phyloP scores from a whole-genome alignment of 2,888 invertebrate genomes.

The Diarsia rubi region DNA sequence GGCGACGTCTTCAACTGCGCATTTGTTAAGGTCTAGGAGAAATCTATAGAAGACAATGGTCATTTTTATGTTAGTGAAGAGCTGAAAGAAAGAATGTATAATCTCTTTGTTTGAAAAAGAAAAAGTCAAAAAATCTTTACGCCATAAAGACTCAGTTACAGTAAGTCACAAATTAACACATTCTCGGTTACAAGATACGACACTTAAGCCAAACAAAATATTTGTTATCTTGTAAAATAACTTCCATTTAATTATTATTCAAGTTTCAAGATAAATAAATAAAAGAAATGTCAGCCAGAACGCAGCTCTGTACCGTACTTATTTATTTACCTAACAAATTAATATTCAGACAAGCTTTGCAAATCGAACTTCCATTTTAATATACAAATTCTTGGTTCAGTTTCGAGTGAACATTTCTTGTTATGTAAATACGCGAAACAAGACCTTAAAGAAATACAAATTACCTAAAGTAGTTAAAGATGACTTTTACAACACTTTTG shows the following conservation, averaged over 20 bases:
- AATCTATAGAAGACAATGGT: conserved; percentile 40
- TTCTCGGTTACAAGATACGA: neutral
- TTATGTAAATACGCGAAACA: conserved; percentile 73
- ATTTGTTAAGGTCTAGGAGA: conserved; percentile 38
- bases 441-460: conserved; percentile 21
- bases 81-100: neutral
- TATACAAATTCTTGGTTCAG: conserved; percentile 68
- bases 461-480: conserved; percentile 11
- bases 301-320: conserved; percentile 32
- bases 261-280: conserved; percentile 35
- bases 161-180: neutral
- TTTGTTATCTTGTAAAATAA: neutral
- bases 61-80: neutral
- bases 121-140: neutral
- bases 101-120: neutral
- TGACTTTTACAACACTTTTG: conserved; percentile 43
- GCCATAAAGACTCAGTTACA: neutral
- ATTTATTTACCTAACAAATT: conserved; percentile 65
- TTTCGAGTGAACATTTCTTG: conserved; percentile 72
- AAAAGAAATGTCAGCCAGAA: conserved; percentile 38
- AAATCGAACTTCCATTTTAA: conserved; percentile 68
- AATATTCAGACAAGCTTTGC: conserved; percentile 71
- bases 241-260: conserved; percentile 17
- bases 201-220: neutral
- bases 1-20: conserved; percentile 29